Evolutionary conservation across 1,140 invertebrate species (phyloP).

Genomic region (Drosophila truncata): DNA sequence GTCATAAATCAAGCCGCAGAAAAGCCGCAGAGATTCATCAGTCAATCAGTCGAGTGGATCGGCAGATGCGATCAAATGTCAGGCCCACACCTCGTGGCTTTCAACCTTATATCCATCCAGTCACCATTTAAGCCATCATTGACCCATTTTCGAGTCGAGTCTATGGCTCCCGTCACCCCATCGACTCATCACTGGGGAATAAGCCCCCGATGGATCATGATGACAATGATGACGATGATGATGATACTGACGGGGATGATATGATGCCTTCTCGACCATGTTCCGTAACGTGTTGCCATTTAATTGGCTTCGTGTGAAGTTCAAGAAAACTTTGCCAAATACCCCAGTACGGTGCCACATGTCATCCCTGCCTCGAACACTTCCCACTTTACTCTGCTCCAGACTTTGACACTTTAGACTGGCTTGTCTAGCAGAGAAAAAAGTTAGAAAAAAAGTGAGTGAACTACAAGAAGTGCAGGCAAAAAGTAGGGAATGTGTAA

Average conservation of each 20-base stretch:
- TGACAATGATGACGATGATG: constrained; percentile 9
- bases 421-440: constrained; percentile 37
- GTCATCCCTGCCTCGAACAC: constrained; percentile 12
- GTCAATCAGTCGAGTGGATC: constrained; percentile 61
- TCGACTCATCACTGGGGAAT: constrained; percentile 53
- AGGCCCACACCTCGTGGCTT: constrained; percentile 54
- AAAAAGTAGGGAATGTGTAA: constrained; percentile 56
- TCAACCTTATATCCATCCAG: constrained; percentile 38
- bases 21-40: constrained; percentile 55
- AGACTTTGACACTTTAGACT: constrained; percentile 71
- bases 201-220: constrained; percentile 21
- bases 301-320: constrained; percentile 73
- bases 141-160: constrained; percentile 68
- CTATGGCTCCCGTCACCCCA: constrained; percentile 18
- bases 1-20: constrained; percentile 54
- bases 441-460: constrained; percentile 26
- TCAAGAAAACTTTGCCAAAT: constrained; percentile 68
- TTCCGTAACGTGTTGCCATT: constrained; percentile 75
- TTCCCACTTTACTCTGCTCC: constrained; percentile 11
- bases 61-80: constrained; percentile 77
- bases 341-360: constrained; percentile 38
- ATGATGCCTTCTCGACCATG: constrained; percentile 55
- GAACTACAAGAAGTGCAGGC: constrained; percentile 17
- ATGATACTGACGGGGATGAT: constrained; percentile 52
- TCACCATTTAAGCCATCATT: constrained; percentile 83